Conservation (phyloP, 2,113 vertebrate genomes). For the Syngnathus scovelli region DNA sequence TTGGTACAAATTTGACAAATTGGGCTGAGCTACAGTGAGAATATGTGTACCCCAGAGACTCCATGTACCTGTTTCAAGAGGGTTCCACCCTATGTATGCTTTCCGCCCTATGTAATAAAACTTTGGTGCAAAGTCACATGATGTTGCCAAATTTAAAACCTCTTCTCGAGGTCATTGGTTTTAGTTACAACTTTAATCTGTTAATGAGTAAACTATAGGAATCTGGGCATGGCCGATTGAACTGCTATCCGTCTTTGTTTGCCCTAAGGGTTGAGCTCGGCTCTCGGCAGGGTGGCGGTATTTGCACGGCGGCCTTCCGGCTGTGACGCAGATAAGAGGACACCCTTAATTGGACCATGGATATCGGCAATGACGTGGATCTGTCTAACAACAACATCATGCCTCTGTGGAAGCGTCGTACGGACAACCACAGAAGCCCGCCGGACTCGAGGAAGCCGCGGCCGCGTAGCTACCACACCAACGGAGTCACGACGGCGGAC, state of each 20-base stretch:
- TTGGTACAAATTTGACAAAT: background rate
- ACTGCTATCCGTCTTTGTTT: constrained; percentile 31
- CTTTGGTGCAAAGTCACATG: background rate
- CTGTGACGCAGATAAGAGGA: constrained; percentile 19
- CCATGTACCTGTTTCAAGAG: background rate
- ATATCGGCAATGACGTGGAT: constrained; percentile 77
- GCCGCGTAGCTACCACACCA: constrained; percentile 80
- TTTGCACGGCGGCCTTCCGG: constrained; percentile 20
- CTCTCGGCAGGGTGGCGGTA: constrained; percentile 15
- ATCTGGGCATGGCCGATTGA: constrained; percentile 34
- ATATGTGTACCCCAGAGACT: background rate
- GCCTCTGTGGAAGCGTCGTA: constrained; percentile 75
- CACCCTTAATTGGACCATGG: constrained; percentile 64
- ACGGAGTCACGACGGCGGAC: constrained; percentile 75
- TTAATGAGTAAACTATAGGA: constrained; percentile 58
- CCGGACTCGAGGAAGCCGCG: constrained; percentile 50
- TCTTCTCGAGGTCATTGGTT: background rate
- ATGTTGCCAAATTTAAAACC: background rate
- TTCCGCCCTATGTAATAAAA: background rate
- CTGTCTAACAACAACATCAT: constrained; percentile 69
- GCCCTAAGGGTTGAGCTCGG: constrained; percentile 19
- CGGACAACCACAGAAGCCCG: constrained; percentile 49
- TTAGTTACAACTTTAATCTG: constrained; percentile 15
- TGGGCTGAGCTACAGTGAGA: background rate
- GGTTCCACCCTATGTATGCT: background rate